These are phyloP conservation scores for Drosophila multiciliata DNA, from an alignment of 2,888 invertebrate species.

Conservation along the genomic window DNA sequence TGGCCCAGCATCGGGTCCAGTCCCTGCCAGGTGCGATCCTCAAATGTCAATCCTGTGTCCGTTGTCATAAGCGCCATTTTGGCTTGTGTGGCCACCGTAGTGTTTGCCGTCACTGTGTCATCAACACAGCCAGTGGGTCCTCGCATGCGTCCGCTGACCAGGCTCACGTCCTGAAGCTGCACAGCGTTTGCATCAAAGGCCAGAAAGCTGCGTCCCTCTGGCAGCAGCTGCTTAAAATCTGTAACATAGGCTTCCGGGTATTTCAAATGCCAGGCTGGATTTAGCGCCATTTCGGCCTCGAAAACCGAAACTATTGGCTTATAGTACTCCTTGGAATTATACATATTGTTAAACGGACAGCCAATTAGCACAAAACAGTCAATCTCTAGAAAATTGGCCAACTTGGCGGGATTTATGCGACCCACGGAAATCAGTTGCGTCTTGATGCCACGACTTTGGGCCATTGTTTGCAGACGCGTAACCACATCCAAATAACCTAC, in stretches of 20 bases:
- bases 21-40: slow-evolving; percentile 92
- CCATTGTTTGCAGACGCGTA: slow-evolving; percentile 89
- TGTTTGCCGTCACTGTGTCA: slow-evolving; percentile 25
- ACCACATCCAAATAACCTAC: slow-evolving; percentile 91
- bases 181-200: slow-evolving; percentile 85
- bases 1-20: slow-evolving; percentile 92
- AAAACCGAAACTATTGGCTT: slow-evolving; percentile 96
- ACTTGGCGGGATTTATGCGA: slow-evolving; percentile 96
- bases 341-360: slow-evolving; percentile 95
- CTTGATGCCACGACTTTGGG: slow-evolving; percentile 92
- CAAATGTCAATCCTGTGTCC: slow-evolving; percentile 81
- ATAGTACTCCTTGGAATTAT: slow-evolving; percentile 93
- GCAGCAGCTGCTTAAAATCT: slow-evolving; percentile 91
- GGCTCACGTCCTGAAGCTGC: slow-evolving; percentile 88
- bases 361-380: slow-evolving; percentile 96
- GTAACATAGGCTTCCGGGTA: slow-evolving; percentile 88
- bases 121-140: slow-evolving; percentile 31
- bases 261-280: slow-evolving; percentile 85
- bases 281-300: slow-evolving; percentile 94
- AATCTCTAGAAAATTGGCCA: slow-evolving; percentile 96
- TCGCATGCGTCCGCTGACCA: slow-evolving; percentile 90
- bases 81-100: slow-evolving; percentile 78
- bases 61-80: slow-evolving; percentile 82
- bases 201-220: slow-evolving; percentile 87
- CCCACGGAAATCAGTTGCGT: slow-evolving; percentile 97